Base-by-base conservation (phyloP, 2,888 invertebrate genomes). In the Polydrusus pterygomalis region DNA sequence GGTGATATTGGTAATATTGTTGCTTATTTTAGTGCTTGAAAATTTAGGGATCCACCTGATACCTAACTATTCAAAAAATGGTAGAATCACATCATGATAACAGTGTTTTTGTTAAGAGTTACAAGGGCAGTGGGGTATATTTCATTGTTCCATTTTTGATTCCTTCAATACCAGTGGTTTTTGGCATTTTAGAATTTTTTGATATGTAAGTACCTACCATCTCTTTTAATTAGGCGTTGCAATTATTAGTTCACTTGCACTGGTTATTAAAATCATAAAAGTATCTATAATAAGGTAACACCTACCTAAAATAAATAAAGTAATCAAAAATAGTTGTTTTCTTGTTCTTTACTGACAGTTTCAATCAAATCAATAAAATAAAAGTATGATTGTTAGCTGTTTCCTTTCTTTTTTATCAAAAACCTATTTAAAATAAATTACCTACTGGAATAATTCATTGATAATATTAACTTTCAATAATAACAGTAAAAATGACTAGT, bases 121-220 rank as follows among this genome's bases (percentile, higher is more conserved):
- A 70, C 54, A 20, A 58, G 47, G 65, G 54, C n/a, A 45, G 45
- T 17, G 63, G 56, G 18, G 18, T 49, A 11, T 40, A 56, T 43
- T 70, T 56, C 25, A 51, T 70, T 70, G 60, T 43, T 11, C 9
- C 65, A 45, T 58, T 70, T 38, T 9, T 75, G 13, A 40, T 75
- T 58, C 75, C 70, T 13, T 70, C 70, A 65, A 58, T 75, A 56
- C 75, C 70, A 70, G 65, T 75, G 65, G 9, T 58, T 58, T 67
- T 75, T 47, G 65, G 70, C 58, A 47, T 60, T 65, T 70, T 75
- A 49, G 56, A 47, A 10, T 70, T 65, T 25, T 75, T 75, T 43
- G 30, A 75, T 70, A 49, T 70, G 75, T 75, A 75, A 75, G 75
- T 73, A 73, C 20, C 54, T 13, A 8, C 17, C 18, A n/a, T 56